Conservation (phyloP, 2,888 invertebrate genomes). For the Tetranychus piercei region DNA sequence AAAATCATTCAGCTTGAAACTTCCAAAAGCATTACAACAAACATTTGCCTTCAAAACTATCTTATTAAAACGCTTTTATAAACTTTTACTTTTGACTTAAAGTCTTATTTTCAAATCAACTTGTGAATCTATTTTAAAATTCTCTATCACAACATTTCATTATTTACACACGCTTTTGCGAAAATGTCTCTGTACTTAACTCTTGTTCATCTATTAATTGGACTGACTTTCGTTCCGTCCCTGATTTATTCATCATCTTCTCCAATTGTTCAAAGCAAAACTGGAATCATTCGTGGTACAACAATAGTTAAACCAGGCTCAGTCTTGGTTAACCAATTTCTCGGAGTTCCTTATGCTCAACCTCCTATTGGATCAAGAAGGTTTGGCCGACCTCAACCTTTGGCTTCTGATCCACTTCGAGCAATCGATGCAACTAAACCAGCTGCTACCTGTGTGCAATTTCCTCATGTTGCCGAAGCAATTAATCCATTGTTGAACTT, state of each 20-base stretch:
- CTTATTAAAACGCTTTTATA: not conserved
- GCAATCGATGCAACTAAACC: conserved; percentile 29
- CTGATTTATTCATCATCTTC: not conserved
- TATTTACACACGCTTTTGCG: too few species aligned
- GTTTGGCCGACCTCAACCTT: conserved; percentile 25
- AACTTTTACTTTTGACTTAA: not conserved
- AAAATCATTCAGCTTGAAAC: not conserved
- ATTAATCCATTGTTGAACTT: conserved; percentile 28
- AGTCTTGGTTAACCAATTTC: conserved; percentile 23
- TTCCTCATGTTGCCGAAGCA: conserved; percentile 25
- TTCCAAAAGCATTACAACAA: not conserved
- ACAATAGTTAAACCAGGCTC: not conserved
- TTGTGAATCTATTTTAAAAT: too few species aligned
- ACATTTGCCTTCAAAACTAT: not conserved
- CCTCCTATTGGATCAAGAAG: conserved; percentile 27
- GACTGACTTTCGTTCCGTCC: not conserved
- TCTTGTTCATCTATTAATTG: not conserved
- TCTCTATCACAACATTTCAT: too few species aligned
- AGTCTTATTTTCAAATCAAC: not conserved
- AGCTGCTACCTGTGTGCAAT: conserved; percentile 28
- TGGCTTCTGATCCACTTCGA: conserved; percentile 42
- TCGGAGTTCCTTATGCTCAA: conserved; percentile 29
- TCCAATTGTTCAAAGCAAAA: not conserved
- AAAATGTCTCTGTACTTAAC: not conserved
- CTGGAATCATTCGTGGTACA: not conserved